These are phyloP conservation scores for Aproaerema taeniolella DNA, from an alignment of 2,888 invertebrate species.

Conservation along the genomic window DNA sequence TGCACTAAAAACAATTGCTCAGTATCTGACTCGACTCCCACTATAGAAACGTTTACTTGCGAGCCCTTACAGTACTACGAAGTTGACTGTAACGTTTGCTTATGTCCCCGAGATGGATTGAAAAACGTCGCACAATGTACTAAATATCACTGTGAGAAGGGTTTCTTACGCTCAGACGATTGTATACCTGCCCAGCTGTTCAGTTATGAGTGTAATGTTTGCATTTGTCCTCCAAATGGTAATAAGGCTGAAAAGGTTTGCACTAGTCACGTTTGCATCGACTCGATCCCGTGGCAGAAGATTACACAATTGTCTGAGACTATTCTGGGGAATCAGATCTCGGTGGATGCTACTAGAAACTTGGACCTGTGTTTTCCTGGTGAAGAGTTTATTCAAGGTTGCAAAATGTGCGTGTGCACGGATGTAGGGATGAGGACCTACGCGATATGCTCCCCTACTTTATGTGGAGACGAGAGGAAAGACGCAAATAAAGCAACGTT, in stretches of 20 bases:
- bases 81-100: constrained; percentile 64
- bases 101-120: constrained; percentile 50
- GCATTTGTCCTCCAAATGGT: constrained; percentile 60
- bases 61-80: constrained; percentile 56
- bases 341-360: constrained; percentile 32
- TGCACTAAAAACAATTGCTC: constrained; percentile 55
- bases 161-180: constrained; percentile 41
- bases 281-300: constrained; percentile 42
- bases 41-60: constrained; percentile 38
- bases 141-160: constrained; percentile 54
- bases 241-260: constrained; percentile 49
- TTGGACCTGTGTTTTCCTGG: constrained; percentile 61
- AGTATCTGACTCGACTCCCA: constrained; percentile 13
- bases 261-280: constrained; percentile 45
- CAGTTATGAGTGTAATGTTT: constrained; percentile 61
- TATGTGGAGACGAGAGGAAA: constrained; percentile 34
- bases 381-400: constrained; percentile 54
- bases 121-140: constrained; percentile 66
- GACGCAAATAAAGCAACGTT: constrained; percentile 2
- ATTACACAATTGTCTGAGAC: constrained; percentile 45
- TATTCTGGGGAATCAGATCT: constrained; percentile 32
- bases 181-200: constrained; percentile 56
- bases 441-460: constrained; percentile 43
- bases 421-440: constrained; percentile 56
- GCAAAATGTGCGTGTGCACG: constrained; percentile 62